Conservation (phyloP, 1,140 invertebrate genomes). For the Mercenaria mercenaria region DNA sequence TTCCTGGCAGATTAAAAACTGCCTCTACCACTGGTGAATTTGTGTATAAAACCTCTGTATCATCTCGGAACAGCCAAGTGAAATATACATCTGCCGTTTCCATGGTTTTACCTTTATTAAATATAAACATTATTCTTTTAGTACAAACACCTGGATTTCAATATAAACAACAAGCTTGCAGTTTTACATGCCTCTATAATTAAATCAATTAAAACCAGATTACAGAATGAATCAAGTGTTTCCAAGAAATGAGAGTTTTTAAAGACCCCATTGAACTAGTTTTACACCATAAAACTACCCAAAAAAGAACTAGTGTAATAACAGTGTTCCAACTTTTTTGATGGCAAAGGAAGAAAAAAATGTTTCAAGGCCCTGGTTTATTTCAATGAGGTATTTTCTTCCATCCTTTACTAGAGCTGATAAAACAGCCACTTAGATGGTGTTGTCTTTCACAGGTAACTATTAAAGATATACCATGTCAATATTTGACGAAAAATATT, state of each 20-base stretch:
- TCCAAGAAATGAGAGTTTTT: not conserved
- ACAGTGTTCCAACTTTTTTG: no score
- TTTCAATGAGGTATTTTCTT: no score
- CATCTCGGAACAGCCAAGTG: slow-evolving; percentile 9
- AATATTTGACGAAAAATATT: no score
- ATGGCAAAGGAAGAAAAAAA: no score
- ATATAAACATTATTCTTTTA: slow-evolving; percentile 55
- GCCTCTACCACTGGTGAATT: slow-evolving; percentile 43
- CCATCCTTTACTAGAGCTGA: no score
- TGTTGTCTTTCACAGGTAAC: no score
- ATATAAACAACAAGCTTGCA: slow-evolving; percentile 35
- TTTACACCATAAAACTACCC: no score
- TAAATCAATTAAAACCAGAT: slow-evolving; percentile 50
- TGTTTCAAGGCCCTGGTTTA: no score
- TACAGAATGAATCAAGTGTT: slow-evolving; percentile 20
- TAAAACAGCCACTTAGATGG: no score
- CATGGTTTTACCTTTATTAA: slow-evolving; percentile 60
- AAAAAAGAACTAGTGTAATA: no score
- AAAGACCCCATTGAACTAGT: no score
- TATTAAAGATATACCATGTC: no score
- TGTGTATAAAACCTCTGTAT: not conserved
- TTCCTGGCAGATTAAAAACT: slow-evolving; percentile 12
- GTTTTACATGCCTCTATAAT: slow-evolving; percentile 33
- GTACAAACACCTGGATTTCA: slow-evolving; percentile 38
- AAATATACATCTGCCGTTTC: slow-evolving; percentile 55